Percentiles rank a stretch among this genome's conserved stretches.
These are phyloP conservation scores for Clamator glandarius DNA, from an alignment of 2,797 vertebrate genomes.

Conservation along the genomic window DNA sequence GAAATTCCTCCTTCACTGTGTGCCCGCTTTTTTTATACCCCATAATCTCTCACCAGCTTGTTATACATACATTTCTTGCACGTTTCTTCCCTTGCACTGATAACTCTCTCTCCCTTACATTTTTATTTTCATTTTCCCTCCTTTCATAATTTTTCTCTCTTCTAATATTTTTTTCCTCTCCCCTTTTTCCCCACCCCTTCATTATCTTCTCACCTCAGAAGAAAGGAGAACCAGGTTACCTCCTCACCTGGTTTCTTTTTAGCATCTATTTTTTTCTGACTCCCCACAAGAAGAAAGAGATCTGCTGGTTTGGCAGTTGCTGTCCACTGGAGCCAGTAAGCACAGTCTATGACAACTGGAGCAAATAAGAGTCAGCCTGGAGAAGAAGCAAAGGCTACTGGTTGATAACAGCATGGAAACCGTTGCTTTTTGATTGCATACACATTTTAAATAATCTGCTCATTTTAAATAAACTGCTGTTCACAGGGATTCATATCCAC, in stretches of 20 bases:
- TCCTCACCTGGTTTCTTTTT: background rate
- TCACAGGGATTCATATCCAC: background rate
- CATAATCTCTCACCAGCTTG: background rate
- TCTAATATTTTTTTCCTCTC: background rate
- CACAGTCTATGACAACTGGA: background rate
- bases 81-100: background rate
- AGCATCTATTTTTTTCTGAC: background rate
- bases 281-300: background rate
- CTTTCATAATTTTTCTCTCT: background rate
- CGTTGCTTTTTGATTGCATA: background rate
- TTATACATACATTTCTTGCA: background rate
- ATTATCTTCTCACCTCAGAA: background rate
- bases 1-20: background rate
- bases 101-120: background rate
- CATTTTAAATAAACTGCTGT: background rate
- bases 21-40: background rate
- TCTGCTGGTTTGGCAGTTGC: background rate
- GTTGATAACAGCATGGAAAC: background rate
- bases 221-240: background rate
- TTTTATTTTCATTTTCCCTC: background rate
- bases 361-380: background rate
- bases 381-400: background rate
- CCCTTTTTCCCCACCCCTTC: fast-evolving
- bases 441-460: background rate
- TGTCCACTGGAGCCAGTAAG: background rate